phyloP scores from a whole-genome alignment of 2,797 vertebrate species.

The Potorous gilbertii region DNA sequence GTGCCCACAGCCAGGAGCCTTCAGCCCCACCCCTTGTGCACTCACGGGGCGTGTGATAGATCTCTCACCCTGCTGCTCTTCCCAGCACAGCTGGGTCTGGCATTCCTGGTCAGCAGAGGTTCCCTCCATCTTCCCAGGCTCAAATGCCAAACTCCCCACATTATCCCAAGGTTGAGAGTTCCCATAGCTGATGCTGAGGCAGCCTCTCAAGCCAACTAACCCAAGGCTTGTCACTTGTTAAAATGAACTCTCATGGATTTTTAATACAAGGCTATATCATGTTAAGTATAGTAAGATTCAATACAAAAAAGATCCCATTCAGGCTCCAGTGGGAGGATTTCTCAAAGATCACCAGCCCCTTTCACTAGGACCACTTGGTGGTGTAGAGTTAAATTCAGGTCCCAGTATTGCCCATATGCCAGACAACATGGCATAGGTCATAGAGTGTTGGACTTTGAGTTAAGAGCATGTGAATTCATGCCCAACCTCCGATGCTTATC shows the following conservation, averaged over 20 bases:
- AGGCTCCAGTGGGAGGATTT: background rate
- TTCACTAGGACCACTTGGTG: fast-evolving
- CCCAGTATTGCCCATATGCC: background rate
- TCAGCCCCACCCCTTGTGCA: no score
- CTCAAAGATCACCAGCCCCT: background rate
- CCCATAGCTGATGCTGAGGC: no score
- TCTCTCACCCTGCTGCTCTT: no score
- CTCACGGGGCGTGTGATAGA: no score
- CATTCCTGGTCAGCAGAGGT: no score
- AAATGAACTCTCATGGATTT: background rate
- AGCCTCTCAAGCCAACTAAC: no score
- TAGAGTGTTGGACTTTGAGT: background rate
- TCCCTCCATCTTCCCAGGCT: no score
- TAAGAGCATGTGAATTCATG: background rate
- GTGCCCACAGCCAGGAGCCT: no score
- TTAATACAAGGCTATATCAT: background rate
- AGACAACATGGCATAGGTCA: no score
- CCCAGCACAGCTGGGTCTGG: no score
- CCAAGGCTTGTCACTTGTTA: background rate
- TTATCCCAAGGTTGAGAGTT: no score
- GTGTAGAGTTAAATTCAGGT: background rate
- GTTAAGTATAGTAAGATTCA: background rate
- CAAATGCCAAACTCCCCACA: no score
- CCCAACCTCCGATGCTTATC: background rate
- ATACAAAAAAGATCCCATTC: background rate